Base-by-base conservation (phyloP, 2,797 vertebrate species). In the Esox lucius region DNA sequence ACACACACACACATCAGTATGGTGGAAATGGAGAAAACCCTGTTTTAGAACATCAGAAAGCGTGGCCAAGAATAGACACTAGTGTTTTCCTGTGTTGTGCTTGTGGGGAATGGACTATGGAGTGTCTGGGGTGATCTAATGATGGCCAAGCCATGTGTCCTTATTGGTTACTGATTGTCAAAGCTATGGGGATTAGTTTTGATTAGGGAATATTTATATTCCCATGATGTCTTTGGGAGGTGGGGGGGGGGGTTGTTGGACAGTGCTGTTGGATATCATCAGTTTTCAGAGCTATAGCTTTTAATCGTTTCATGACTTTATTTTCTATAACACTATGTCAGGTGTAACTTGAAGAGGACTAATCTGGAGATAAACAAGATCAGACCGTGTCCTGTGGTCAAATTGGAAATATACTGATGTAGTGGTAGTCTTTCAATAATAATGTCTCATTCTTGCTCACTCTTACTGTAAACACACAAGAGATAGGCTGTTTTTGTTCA, bases 401-500 rank as follows among this genome's bases (percentile, higher is more conserved):
- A 56, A n/a, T 56, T n/a, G n/a, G n/a, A 59, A 59, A 61, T 68
- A 46, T 35, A 39, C 17, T 59, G 11, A 59, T 62, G 24, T 46
- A 49, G 28, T 61, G 53, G 28, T 12, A 24, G n/a, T 22, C 49
- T 71, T n/a, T 59, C 53, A 61, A 19, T 59, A 33, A 53, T 51
- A 70, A 12, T 35, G 28, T 22, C 13, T 61, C 53, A 33, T 71
- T 42, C 13, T 24, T 71, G 31, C 49, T 26, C 70, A 53, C 8
- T 35, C 28, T 22, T 68, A 61, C 56, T 61, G 56, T 61, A 22
- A 42, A 46, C 39, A 42, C 67, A 68, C 39, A 66, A 16, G 53
- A 72, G 51, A 19, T 22, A 42, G 87, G 42, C 42, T 46, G 42
- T 46, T 92, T 93, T 90, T 91, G 90, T 94, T 93, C 91, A 93